Evolutionary conservation across 1,140 invertebrate genomes (phyloP).

Genomic region (Phortica variegata): DNA sequence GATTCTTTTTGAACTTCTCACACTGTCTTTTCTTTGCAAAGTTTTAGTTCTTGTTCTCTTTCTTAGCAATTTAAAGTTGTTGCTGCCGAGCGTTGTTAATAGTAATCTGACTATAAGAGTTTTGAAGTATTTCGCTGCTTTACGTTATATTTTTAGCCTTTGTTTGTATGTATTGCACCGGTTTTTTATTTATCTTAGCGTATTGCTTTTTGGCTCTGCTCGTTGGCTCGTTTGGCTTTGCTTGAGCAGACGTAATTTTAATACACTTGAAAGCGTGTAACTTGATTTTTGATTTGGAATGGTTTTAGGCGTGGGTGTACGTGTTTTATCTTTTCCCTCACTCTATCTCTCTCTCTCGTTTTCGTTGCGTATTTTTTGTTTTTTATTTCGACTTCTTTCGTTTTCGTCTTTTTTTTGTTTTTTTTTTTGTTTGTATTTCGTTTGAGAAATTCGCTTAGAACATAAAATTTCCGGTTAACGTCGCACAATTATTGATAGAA

Average conservation of each 20-base stretch:
- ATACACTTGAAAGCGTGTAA: conserved; percentile 1
- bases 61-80: too few species aligned
- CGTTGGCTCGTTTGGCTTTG: background rate
- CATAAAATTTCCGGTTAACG: too few species aligned
- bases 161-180: background rate
- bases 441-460: too few species aligned
- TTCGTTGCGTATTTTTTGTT: conserved; percentile 21
- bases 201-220: background rate
- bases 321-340: too few species aligned
- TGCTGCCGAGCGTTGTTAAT: too few species aligned
- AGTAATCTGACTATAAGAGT: too few species aligned
- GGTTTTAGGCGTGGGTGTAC: too few species aligned
- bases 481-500: too few species aligned
- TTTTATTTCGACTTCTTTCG: conserved; percentile 5
- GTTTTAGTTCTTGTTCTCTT: background rate
- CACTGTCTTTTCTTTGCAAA: background rate
- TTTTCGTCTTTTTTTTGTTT: conserved; percentile 15
- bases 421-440: conserved; percentile 2
- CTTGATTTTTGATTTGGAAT: conserved; percentile 3
- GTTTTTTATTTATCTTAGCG: conserved; percentile 1
- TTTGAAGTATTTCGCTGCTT: too few species aligned
- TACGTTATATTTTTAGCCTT: conserved; percentile 1
- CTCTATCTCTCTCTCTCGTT: conserved; percentile 13
- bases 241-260: background rate
- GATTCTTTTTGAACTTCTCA: background rate